Conservation (phyloP, 2,113 vertebrate species). For the Chamaea fasciata region DNA sequence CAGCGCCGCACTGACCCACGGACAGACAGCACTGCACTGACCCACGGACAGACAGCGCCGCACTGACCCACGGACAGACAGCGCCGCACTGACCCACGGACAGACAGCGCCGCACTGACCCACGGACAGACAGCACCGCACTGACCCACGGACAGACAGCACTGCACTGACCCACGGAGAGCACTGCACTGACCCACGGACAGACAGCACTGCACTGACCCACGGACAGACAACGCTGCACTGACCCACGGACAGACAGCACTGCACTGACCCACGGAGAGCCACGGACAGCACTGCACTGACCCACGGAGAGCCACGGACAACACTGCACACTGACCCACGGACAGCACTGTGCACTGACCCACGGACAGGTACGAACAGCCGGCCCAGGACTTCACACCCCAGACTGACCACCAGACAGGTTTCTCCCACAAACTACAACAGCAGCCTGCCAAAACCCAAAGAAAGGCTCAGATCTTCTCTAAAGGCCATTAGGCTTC, state of each 20-base stretch:
- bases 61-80: too few relatives aligned
- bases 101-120: too few relatives aligned
- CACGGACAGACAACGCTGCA: background rate
- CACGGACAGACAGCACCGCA: too few relatives aligned
- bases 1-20: too few relatives aligned
- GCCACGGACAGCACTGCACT: background rate
- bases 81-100: too few relatives aligned
- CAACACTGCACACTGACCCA: background rate
- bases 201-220: too few relatives aligned
- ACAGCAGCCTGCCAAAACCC: background rate
- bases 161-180: too few relatives aligned
- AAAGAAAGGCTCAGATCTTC: background rate
- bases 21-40: too few relatives aligned
- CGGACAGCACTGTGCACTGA: too few relatives aligned
- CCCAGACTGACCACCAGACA: background rate
- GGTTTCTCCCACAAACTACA: rapidly evolving
- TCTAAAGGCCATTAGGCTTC: background rate
- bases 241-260: background rate
- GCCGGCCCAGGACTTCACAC: rapidly evolving
- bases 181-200: too few relatives aligned
- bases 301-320: background rate
- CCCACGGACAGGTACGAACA: background rate
- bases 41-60: too few relatives aligned
- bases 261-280: background rate
- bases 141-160: too few relatives aligned